These are phyloP conservation scores for Cryptops parisi DNA, from an alignment of 2,888 invertebrate species.

Conservation along the genomic window DNA sequence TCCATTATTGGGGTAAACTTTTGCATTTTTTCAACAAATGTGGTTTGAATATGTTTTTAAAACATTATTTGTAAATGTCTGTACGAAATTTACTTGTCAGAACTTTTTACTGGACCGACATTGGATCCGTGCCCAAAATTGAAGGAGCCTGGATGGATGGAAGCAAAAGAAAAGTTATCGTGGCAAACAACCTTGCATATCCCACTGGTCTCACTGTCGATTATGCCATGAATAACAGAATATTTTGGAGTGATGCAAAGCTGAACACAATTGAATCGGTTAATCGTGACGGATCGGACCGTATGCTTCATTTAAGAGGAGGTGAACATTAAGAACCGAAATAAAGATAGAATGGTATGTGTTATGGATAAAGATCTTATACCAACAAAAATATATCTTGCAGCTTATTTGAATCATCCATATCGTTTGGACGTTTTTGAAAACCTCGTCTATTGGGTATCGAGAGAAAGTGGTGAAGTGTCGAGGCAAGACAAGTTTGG, in stretches of 20 bases:
- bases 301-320: conserved; percentile 57
- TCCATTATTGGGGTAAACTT: conserved; percentile 35
- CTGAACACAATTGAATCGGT: conserved; percentile 77
- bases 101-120: conserved; percentile 78
- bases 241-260: conserved; percentile 95
- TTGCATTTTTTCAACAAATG: not conserved
- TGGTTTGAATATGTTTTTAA: conserved; percentile 4
- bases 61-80: too few species aligned
- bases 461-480: conserved; percentile 71
- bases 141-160: conserved; percentile 64
- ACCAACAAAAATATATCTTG: not conserved
- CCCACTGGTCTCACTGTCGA: conserved; percentile 86
- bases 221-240: conserved; percentile 67
- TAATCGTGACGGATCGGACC: conserved; percentile 59
- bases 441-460: conserved; percentile 83
- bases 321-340: conserved; percentile 17
- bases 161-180: conserved; percentile 44
- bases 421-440: conserved; percentile 87
- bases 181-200: conserved; percentile 64
- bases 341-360: too few species aligned
- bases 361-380: not conserved
- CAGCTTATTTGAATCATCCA: conserved; percentile 43
- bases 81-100: conserved; percentile 13
- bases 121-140: conserved; percentile 73
- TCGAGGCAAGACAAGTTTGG: conserved; percentile 93